phyloP scores from a whole-genome alignment of 2,113 vertebrate species.

The Picathartes gymnocephalus region DNA sequence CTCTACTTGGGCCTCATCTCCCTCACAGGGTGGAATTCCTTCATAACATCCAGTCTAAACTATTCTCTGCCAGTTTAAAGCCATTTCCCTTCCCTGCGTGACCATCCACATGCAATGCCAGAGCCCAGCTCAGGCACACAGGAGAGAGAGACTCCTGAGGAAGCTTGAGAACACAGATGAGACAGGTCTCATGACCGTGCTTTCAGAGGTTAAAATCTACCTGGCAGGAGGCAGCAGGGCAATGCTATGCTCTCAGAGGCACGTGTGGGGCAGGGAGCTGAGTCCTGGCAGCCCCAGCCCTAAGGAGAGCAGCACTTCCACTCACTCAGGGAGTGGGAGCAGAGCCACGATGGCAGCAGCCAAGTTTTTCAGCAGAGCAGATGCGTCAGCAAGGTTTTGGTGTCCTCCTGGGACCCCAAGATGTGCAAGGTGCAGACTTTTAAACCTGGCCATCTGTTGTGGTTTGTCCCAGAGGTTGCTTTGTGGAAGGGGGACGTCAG shows the following conservation, averaged over 20 bases:
- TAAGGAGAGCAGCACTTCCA: neutral
- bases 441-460: neutral
- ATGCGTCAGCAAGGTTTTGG: neutral
- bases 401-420: neutral
- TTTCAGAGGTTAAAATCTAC: neutral
- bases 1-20: neutral
- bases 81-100: neutral
- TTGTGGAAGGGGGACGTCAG: rapidly evolving
- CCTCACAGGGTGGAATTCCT: neutral
- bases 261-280: rapidly evolving
- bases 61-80: neutral
- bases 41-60: neutral
- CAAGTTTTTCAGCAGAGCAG: neutral
- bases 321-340: neutral
- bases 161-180: neutral
- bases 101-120: rapidly evolving
- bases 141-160: neutral
- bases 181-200: rapidly evolving
- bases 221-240: neutral
- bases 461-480: neutral
- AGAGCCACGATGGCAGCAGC: neutral
- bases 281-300: neutral
- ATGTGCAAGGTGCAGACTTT: neutral
- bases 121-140: neutral
- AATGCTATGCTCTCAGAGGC: neutral